These are phyloP conservation scores for Ylistrum balloti DNA, from an alignment of 1,140 invertebrate species.

Conservation along the genomic window DNA sequence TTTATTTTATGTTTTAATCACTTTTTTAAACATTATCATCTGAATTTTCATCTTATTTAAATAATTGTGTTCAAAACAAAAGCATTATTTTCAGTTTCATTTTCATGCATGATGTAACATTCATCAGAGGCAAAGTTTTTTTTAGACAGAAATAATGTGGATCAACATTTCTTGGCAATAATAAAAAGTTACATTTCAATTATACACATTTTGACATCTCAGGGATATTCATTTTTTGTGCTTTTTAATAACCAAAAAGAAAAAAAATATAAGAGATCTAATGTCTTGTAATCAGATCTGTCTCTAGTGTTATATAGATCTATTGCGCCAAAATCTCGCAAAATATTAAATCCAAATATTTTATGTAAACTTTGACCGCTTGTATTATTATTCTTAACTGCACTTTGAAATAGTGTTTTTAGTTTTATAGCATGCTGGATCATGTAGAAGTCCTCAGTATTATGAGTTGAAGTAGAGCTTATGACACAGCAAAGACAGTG, in stretches of 20 bases:
- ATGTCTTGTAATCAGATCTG: slow-evolving; percentile 18
- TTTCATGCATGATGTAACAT: neutral
- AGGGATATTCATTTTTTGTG: neutral
- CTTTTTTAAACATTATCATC: neutral
- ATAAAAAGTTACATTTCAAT: neutral
- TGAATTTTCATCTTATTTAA: slow-evolving; percentile 11
- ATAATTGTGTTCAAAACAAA: slow-evolving; percentile 10
- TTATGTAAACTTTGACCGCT: neutral
- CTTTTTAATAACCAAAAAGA: neutral
- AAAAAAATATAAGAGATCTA: neutral
- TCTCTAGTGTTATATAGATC: neutral
- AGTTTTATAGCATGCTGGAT: neutral
- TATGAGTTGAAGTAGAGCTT: neutral
- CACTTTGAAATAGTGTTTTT: neutral
- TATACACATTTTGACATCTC: neutral
- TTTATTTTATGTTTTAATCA: neutral
- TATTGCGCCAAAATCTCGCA: slow-evolving; percentile 14
- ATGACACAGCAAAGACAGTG: neutral
- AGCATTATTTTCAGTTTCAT: slow-evolving; percentile 1
- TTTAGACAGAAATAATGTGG: neutral
- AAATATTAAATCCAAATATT: neutral
- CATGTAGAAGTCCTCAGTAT: neutral
- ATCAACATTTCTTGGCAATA: neutral
- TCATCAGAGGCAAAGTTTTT: neutral
- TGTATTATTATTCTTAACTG: neutral